These are phyloP conservation scores for Kuschelorhynchus macadamiae DNA, from an alignment of 2,888 invertebrate species.

Conservation along the genomic window DNA sequence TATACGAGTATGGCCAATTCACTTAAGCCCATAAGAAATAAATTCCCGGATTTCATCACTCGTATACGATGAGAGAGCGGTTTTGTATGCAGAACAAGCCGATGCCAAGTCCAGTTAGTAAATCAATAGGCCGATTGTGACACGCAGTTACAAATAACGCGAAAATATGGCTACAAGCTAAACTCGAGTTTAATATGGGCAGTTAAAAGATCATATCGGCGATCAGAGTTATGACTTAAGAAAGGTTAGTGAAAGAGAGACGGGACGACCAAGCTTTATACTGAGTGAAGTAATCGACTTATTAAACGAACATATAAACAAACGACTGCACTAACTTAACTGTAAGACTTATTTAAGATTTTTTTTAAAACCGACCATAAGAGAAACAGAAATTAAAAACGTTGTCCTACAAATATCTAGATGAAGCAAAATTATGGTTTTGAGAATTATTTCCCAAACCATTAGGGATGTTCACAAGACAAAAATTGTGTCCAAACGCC, in stretches of 20 bases:
- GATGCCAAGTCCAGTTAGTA: slow-evolving; percentile 29
- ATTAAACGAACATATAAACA: neutral
- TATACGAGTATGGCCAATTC: too few species aligned
- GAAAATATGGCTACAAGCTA: slow-evolving; percentile 49
- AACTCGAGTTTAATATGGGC: slow-evolving; percentile 51
- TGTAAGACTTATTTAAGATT: too few species aligned
- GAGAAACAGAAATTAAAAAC: too few species aligned
- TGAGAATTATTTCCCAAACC: too few species aligned
- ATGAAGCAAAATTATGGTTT: too few species aligned
- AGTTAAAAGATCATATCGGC: slow-evolving; percentile 56
- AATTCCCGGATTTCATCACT: neutral
- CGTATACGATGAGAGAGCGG: neutral
- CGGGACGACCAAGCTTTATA: slow-evolving; percentile 3
- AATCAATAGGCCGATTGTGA: slow-evolving; percentile 49
- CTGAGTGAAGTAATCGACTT: slow-evolving; percentile 19
- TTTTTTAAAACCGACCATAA: too few species aligned
- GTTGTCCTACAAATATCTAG: too few species aligned
- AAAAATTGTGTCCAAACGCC: too few species aligned
- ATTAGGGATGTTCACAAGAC: too few species aligned
- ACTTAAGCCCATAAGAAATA: neutral
- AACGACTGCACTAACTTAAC: too few species aligned
- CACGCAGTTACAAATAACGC: slow-evolving; percentile 51
- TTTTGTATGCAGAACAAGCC: slow-evolving; percentile 26
- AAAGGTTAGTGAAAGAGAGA: slow-evolving; percentile 26
- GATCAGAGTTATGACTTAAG: slow-evolving; percentile 50